Evolutionary conservation across 1,140 invertebrate genomes (phyloP), one percentile per base, ranked within the genome.

Genomic region (Eumeta japonica): DNA sequence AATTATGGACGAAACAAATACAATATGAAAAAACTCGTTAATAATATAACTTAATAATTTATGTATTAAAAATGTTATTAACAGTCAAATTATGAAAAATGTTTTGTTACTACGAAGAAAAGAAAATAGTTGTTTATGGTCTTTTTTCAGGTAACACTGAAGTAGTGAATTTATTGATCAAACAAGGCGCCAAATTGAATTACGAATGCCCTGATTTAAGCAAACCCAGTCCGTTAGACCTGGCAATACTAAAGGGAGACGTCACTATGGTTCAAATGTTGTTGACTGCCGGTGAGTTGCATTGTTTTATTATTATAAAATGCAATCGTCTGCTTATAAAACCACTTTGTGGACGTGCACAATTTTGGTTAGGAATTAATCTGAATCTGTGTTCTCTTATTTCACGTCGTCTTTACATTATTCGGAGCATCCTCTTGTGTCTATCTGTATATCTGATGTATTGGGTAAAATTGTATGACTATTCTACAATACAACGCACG

Each of bases 161-260:
- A 1, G 88, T 89, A 2, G 86, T 92, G 0, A 86, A 89, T 56
- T 66, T 92, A n/a, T 63, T 94, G 11, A 68, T 93, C 10, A 87
- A 90, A 57, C 88, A 90, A 63, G 89, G 89, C 0, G 87, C 88
- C 0, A 79, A 75, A 11, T 77, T 91, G 1, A 85, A 84, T 54
- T 83, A 85, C 47, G 72, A 77, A 17, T 55, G 53, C 35, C 76
- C 79, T 10, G 82, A 88, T 5, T 83, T 90, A 41, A 83, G 83
- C 47, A 90, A 91, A 61, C 90, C 90, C 1, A 88, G 85, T 28
- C 87, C 90, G 1, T 71, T 95, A 14, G 89, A 94, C 60, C 72
- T 92, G 37, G 87, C 90, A 0, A 89, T 94, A 36, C 59, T 92
- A 15, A 88, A 88, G 64, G 89, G 88, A 17, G 89, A 92, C 58